Conservation (phyloP, 53 echinoderm and acorn worm genomes). For the Hippasteria phrygiana region DNA sequence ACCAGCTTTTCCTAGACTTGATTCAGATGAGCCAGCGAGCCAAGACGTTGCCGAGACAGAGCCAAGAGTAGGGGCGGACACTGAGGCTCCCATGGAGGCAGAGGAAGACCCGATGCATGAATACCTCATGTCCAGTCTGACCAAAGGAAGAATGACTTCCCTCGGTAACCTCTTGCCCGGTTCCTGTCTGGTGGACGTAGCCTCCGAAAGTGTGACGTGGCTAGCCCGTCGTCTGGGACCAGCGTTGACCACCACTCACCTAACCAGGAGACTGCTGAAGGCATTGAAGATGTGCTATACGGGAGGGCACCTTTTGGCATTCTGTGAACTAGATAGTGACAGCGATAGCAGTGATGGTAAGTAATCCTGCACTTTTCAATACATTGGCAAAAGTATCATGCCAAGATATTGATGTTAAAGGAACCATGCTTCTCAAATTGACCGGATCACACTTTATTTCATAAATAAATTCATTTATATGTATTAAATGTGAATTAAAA, state of each 20-base stretch:
- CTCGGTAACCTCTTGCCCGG: conserved; percentile 59
- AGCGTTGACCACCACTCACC: conserved; percentile 74
- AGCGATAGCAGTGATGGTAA: conserved; percentile 76
- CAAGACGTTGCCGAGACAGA: conserved; percentile 6
- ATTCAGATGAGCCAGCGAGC: not conserved
- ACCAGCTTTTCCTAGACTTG: not conserved
- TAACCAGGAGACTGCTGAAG: conserved; percentile 77
- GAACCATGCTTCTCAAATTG: not conserved
- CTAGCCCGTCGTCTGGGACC: conserved; percentile 88
- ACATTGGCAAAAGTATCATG: no score
- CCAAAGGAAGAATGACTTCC: conserved; percentile 45
- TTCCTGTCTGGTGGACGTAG: conserved; percentile 71
- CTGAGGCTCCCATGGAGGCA: not conserved
- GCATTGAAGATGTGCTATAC: conserved; percentile 80
- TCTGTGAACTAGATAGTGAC: conserved; percentile 74
- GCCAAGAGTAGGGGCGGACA: not conserved
- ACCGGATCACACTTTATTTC: no score
- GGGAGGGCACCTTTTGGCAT: conserved; percentile 67
- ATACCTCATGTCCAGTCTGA: conserved; percentile 56
- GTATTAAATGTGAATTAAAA: no score
- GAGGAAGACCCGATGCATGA: conserved; percentile 50
- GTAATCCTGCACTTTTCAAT: not conserved
- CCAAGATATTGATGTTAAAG: no score
- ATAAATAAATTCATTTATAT: no score
- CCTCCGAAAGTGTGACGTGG: conserved; percentile 88